phyloP scores from a whole-genome alignment of 1,140 invertebrate genomes.

The Doryteuthis pealeii region DNA sequence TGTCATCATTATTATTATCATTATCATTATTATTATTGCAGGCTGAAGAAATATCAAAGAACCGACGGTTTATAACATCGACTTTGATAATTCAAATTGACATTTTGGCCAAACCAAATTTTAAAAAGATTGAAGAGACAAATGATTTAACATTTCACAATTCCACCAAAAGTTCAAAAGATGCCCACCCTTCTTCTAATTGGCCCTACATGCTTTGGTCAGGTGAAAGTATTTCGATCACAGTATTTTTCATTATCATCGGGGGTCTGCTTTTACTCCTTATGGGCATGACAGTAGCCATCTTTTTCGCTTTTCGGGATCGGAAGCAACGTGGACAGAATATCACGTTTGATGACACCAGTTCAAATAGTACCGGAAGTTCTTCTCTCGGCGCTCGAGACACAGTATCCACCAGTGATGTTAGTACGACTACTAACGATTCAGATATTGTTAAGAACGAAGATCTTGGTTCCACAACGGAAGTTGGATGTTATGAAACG shows the following conservation, averaged over 20 bases:
- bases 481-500: no score
- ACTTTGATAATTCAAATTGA: conserved; percentile 18
- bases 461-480: no score
- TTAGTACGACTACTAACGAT: not conserved
- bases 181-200: not conserved
- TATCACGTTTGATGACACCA: not conserved
- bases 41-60: conserved; percentile 22
- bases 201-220: not conserved
- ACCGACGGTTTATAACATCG: conserved; percentile 16
- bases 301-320: not conserved
- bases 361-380: not conserved
- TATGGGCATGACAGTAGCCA: not conserved
- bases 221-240: not conserved
- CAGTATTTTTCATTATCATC: not conserved
- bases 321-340: not conserved
- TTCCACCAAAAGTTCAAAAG: not conserved
- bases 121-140: not conserved
- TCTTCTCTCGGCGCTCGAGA: not conserved
- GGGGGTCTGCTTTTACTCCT: not conserved
- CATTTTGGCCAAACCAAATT: no score
- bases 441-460: no score
- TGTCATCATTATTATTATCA: no score
- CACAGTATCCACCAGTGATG: not conserved
- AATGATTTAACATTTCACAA: not conserved
- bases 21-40: conserved; percentile 1